Conservation (phyloP, 2,888 invertebrate genomes). For the Drosophila yooni region DNA sequence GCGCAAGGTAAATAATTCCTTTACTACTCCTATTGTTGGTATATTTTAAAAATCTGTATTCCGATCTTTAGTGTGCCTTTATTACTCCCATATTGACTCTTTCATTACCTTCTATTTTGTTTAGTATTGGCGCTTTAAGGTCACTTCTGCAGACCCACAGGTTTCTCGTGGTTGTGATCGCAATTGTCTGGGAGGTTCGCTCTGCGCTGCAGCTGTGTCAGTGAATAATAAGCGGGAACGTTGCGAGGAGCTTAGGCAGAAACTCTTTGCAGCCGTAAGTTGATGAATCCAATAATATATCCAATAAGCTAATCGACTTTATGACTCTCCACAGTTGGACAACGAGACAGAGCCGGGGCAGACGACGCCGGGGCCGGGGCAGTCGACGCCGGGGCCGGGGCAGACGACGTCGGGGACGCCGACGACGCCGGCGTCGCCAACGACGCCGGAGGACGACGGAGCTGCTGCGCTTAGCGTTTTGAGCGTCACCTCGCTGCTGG, state of each 20-base stretch:
- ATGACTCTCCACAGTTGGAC: slow-evolving; percentile 55
- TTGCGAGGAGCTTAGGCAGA: slow-evolving; percentile 69
- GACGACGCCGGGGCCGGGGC: neutral
- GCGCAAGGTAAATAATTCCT: slow-evolving; percentile 62
- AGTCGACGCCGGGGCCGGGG: too few relatives aligned
- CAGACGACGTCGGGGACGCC: too few relatives aligned
- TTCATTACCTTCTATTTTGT: neutral
- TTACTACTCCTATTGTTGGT: neutral
- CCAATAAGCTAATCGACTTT: neutral
- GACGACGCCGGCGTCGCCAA: too few relatives aligned
- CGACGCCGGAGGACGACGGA: slow-evolving; percentile 18
- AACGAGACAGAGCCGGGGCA: slow-evolving; percentile 23
- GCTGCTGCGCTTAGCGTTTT: slow-evolving; percentile 55
- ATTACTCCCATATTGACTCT: neutral
- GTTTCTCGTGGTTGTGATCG: slow-evolving; percentile 73
- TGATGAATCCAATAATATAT: neutral
- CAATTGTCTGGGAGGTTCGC: slow-evolving; percentile 66
- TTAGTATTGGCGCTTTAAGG: slow-evolving; percentile 72
- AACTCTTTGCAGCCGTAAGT: slow-evolving; percentile 72
- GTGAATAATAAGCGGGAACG: slow-evolving; percentile 69
- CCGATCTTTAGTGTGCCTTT: neutral
- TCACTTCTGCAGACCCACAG: slow-evolving; percentile 76
- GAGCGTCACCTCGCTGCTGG: slow-evolving; percentile 51
- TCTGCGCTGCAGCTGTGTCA: slow-evolving; percentile 78
- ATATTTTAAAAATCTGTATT: neutral